phyloP scores from a whole-genome alignment of 2,888 invertebrate species.

The Ophion slaviceki region DNA sequence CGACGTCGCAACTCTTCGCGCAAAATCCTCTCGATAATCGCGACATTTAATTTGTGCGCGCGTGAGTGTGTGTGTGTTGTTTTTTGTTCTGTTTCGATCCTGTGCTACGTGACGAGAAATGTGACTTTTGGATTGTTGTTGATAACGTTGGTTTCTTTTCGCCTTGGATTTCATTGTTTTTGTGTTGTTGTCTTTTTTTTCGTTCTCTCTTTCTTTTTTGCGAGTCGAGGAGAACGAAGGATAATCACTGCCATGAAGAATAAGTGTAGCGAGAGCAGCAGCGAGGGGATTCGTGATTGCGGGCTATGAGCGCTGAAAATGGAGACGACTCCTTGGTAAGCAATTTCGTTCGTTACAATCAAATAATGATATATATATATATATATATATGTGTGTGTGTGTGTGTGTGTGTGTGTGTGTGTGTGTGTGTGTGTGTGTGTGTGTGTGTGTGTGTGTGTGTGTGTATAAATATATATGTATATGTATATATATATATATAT shows the following conservation, averaged over 20 bases:
- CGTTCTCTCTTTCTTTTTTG: background rate
- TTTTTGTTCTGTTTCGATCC: no score
- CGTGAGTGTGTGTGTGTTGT: no score
- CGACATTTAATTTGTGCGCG: no score
- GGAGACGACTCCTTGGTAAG: constrained; percentile 83
- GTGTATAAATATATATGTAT: no score
- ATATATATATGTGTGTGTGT: no score
- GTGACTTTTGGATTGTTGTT: constrained; percentile 35
- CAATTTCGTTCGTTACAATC: constrained; percentile 50
- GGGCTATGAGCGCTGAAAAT: constrained; percentile 83
- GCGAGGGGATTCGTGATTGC: constrained; percentile 75
- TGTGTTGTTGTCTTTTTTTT: constrained; percentile 5
- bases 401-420: no score
- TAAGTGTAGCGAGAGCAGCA: constrained; percentile 68
- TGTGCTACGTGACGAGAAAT: constrained; percentile 26
- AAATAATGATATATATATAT: background rate
- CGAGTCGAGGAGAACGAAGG: constrained; percentile 15
- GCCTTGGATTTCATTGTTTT: background rate
- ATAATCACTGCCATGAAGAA: constrained; percentile 63
- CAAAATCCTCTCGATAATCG: no score
- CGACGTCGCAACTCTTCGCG: no score
- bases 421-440: no score
- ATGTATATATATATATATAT: no score
- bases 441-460: no score
- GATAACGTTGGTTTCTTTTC: no score